These are phyloP conservation scores for Protophormia terraenovae DNA, from an alignment of 2,888 invertebrate genomes.

Conservation along the genomic window DNA sequence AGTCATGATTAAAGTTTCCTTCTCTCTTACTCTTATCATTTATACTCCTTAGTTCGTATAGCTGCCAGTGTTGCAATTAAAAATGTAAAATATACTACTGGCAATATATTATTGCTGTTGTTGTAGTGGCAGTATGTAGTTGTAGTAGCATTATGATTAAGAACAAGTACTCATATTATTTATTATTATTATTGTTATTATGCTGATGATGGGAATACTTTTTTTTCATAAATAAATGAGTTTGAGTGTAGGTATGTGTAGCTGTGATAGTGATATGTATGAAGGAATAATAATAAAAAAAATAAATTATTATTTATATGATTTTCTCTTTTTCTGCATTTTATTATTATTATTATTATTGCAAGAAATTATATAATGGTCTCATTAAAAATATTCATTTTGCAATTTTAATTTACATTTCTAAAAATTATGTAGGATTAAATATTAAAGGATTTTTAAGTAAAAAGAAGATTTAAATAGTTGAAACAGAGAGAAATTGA, in stretches of 20 bases:
- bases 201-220: constrained; percentile 44
- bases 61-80: constrained; percentile 70
- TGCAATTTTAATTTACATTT: constrained; percentile 47
- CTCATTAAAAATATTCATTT: constrained; percentile 69
- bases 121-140: constrained; percentile 38
- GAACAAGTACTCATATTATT: constrained; percentile 50
- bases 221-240: neutral
- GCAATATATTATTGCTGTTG: constrained; percentile 40
- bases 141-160: constrained; percentile 60
- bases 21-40: constrained; percentile 12
- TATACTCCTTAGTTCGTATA: constrained; percentile 36
- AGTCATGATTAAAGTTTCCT: too few species aligned
- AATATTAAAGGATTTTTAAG: constrained; percentile 4
- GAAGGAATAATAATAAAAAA: constrained; percentile 29
- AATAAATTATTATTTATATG: constrained; percentile 49
- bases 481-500: too few species aligned
- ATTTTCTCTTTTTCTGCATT: constrained; percentile 9
- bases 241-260: neutral
- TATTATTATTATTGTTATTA: constrained; percentile 44
- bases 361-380: constrained; percentile 70
- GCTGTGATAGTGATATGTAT: constrained; percentile 1
- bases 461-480: neutral
- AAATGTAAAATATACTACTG: constrained; percentile 65
- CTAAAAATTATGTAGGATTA: constrained; percentile 31
- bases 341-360: too few species aligned